phyloP scores from a whole-genome alignment of 1,140 invertebrate species.

The Drosophila erecta region DNA sequence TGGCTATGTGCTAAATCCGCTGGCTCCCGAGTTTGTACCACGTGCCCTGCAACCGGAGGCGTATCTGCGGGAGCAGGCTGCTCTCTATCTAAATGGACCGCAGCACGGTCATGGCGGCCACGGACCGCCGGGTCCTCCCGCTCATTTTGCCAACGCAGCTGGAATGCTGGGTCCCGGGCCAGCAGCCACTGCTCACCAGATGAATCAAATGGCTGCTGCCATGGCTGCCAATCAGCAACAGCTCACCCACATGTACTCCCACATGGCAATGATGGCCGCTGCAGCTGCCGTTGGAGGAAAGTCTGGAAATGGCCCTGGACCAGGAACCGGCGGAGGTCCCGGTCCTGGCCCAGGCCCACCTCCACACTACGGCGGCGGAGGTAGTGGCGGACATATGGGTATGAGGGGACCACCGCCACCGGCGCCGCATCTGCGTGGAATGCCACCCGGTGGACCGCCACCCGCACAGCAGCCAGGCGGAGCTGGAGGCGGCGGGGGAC shows the following conservation, averaged over 20 bases:
- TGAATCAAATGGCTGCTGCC: conserved; percentile 74
- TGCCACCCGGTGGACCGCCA: conserved; percentile 47
- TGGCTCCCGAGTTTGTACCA: conserved; percentile 93
- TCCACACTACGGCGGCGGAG: conserved; percentile 65
- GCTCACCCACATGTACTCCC: conserved; percentile 67
- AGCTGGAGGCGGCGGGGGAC: conserved; percentile 31
- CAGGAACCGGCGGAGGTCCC: conserved; percentile 34
- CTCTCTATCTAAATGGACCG: conserved; percentile 68
- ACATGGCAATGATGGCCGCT: conserved; percentile 75
- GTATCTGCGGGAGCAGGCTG: conserved; percentile 81
- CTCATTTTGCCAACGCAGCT: conserved; percentile 51
- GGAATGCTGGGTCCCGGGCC: conserved; percentile 69
- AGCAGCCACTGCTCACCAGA: conserved; percentile 58
- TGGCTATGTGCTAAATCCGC: conserved; percentile 91
- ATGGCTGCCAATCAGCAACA: conserved; percentile 64
- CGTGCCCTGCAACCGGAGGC: conserved; percentile 85
- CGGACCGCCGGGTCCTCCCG: conserved; percentile 56
- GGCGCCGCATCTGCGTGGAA: conserved; percentile 57
- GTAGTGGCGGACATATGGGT: conserved; percentile 66
- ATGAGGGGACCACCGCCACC: conserved; percentile 69
- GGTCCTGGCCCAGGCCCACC: conserved; percentile 38
- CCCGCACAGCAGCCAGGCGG: conserved; percentile 28
- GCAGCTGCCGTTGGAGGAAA: conserved; percentile 58
- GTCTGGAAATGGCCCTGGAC: conserved; percentile 54
- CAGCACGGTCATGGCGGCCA: conserved; percentile 50